Percentiles rank a stretch among this genome's conserved stretches.
These are phyloP conservation scores for Parnassius glacialis DNA, from an alignment of 2,888 invertebrate species.

Conservation along the genomic window DNA sequence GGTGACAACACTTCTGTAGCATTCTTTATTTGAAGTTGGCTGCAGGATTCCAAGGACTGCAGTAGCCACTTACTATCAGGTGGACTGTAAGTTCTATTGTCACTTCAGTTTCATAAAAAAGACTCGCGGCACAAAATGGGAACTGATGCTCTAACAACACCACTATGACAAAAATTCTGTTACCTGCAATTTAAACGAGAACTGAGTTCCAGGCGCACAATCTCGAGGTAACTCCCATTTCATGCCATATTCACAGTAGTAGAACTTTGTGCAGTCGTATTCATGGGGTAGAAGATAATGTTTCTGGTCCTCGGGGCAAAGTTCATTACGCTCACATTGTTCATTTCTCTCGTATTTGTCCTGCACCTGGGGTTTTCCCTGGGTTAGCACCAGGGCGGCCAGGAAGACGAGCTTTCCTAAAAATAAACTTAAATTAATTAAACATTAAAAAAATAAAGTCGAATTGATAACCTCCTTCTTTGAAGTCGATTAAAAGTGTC, in stretches of 20 bases:
- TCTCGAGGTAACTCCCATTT: slow-evolving; percentile 38
- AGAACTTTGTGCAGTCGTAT: slow-evolving; percentile 61
- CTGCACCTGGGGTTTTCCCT: slow-evolving; percentile 35
- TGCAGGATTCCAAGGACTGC: too few species aligned
- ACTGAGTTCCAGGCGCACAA: slow-evolving; percentile 57
- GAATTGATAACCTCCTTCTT: too few species aligned
- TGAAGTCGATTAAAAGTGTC: too few species aligned
- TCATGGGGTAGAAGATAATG: slow-evolving; percentile 53
- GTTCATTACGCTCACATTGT: slow-evolving; percentile 80
- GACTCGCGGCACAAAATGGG: too few species aligned
- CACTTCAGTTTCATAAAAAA: too few species aligned
- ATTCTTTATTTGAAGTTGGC: too few species aligned
- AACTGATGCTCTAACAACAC: too few species aligned
- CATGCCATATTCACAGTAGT: slow-evolving; percentile 61
- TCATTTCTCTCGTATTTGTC: slow-evolving; percentile 60
- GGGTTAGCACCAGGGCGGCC: slow-evolving; percentile 37
- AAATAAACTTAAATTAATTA: neutral
- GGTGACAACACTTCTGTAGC: too few species aligned
- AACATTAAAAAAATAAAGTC: too few species aligned
- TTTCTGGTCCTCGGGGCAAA: slow-evolving; percentile 81
- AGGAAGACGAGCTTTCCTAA: slow-evolving; percentile 45
- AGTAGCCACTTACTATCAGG: too few species aligned
- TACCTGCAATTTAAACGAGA: slow-evolving; percentile 50
- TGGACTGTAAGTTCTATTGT: too few species aligned
- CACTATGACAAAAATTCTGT: slow-evolving; percentile 3